phyloP scores from a whole-genome alignment of 2,888 invertebrate genomes.

The Alsophila aescularia region DNA sequence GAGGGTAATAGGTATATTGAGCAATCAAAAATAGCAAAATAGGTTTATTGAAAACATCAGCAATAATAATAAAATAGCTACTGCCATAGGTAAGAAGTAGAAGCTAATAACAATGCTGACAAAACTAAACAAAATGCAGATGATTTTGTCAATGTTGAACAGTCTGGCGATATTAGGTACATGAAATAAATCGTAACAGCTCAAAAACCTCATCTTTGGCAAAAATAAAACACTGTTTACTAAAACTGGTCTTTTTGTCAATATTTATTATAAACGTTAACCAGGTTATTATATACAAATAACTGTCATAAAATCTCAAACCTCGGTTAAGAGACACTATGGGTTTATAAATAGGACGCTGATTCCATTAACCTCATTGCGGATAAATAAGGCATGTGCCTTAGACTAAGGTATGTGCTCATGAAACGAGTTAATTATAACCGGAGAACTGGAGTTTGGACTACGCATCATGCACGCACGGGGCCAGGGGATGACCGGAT shows the following conservation, averaged over 20 bases:
- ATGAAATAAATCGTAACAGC: not conserved
- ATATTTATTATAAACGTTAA: no score
- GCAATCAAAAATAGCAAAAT: not conserved
- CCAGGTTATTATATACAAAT: no score
- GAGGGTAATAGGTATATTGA: not conserved
- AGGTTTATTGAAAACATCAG: slow-evolving; percentile 3
- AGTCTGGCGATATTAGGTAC: not conserved
- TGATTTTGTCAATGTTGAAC: slow-evolving; percentile 2
- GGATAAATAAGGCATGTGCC: no score
- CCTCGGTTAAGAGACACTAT: not conserved
- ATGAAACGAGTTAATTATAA: slow-evolving; percentile 53
- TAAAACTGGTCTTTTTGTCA: no score
- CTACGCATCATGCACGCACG: slow-evolving; percentile 30
- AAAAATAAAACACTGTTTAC: not conserved
- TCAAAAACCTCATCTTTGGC: not conserved
- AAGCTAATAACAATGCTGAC: slow-evolving; percentile 5
- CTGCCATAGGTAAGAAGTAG: not conserved
- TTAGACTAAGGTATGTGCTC: slow-evolving; percentile 41
- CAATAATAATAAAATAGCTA: not conserved
- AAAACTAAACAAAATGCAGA: slow-evolving; percentile 6
- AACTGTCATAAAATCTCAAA: no score
- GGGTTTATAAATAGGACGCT: slow-evolving; percentile 41
- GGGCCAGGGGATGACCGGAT: slow-evolving; percentile 16
- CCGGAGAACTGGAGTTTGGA: slow-evolving; percentile 41
- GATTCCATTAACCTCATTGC: slow-evolving; percentile 53